Evolutionary conservation across 2,797 vertebrate species (phyloP).

Genomic region (Falco cherrug): DNA sequence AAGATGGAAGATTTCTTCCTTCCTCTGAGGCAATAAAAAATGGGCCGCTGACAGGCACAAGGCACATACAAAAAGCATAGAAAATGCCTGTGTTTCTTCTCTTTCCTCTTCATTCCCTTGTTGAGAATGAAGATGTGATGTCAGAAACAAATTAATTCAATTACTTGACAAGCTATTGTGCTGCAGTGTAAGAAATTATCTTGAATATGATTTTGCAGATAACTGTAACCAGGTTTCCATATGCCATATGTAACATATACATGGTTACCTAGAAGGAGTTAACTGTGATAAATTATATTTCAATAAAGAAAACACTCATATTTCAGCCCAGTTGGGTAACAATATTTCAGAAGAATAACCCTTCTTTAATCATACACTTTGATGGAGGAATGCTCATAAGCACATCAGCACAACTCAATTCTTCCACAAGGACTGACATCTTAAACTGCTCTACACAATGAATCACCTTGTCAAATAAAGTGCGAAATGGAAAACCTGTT

Average conservation of each 20-base stretch:
- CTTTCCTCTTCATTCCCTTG: not conserved
- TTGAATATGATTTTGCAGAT: conserved; percentile 13
- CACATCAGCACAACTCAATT: conserved; percentile 69
- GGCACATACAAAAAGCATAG: not conserved
- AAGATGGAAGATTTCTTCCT: not conserved
- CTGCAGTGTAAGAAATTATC: conserved; percentile 24
- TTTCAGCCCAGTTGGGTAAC: conserved; percentile 69
- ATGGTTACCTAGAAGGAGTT: conserved; percentile 32
- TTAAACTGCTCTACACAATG: conserved; percentile 75
- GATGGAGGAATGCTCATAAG: conserved; percentile 68
- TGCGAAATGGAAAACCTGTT: conserved; percentile 77
- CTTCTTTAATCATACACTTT: conserved; percentile 75
- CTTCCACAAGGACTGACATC: conserved; percentile 72
- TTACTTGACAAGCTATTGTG: conserved; percentile 47
- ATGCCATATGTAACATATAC: not conserved
- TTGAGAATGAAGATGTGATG: conserved; percentile 45
- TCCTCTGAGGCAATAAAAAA: not conserved
- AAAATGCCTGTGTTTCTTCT: not conserved
- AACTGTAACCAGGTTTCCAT: not conserved
- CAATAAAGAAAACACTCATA: conserved; percentile 59
- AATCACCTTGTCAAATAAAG: conserved; percentile 81
- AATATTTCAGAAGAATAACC: conserved; percentile 70
- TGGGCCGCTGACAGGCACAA: not conserved
- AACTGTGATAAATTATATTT: conserved; percentile 67
- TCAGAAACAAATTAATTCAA: conserved; percentile 59